phyloP scores from a whole-genome alignment of 2,888 invertebrate genomes.

The Serrognathus titanus region DNA sequence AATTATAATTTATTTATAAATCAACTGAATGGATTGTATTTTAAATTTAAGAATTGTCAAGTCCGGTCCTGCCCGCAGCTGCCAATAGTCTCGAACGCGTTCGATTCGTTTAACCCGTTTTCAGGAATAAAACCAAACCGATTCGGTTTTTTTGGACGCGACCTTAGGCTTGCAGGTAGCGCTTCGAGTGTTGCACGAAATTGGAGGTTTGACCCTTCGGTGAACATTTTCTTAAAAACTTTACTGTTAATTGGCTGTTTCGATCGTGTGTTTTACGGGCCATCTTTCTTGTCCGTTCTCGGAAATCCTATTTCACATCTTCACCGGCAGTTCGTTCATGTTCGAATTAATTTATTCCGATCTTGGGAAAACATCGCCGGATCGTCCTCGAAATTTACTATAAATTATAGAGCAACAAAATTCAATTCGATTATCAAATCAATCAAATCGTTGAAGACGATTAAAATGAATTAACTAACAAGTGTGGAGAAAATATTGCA shows the following conservation, averaged over 20 bases:
- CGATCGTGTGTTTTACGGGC: constrained; percentile 37
- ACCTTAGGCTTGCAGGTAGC: constrained; percentile 5
- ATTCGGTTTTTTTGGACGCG: constrained; percentile 20
- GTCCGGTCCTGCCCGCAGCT: not conserved
- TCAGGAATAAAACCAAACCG: constrained; percentile 40
- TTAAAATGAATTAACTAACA: no score
- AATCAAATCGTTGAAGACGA: no score
- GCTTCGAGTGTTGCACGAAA: constrained; percentile 12
- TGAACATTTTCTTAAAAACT: constrained; percentile 8
- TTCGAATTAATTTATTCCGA: no score
- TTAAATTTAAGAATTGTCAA: no score
- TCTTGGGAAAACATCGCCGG: no score
- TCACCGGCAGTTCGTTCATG: no score
- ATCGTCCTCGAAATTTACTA: no score
- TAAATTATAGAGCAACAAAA: no score
- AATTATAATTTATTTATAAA: no score
- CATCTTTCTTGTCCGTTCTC: constrained; percentile 20
- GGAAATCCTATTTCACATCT: not conserved
- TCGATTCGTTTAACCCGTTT: constrained; percentile 36
- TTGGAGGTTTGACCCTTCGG: constrained; percentile 24
- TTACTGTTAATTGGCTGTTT: constrained; percentile 41
- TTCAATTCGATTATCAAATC: no score
- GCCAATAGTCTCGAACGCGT: constrained; percentile 16
- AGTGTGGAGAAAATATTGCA: no score
- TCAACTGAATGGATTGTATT: no score